Base-by-base conservation (phyloP, 1,140 invertebrate species). In the Amphibalanus amphitrite region DNA sequence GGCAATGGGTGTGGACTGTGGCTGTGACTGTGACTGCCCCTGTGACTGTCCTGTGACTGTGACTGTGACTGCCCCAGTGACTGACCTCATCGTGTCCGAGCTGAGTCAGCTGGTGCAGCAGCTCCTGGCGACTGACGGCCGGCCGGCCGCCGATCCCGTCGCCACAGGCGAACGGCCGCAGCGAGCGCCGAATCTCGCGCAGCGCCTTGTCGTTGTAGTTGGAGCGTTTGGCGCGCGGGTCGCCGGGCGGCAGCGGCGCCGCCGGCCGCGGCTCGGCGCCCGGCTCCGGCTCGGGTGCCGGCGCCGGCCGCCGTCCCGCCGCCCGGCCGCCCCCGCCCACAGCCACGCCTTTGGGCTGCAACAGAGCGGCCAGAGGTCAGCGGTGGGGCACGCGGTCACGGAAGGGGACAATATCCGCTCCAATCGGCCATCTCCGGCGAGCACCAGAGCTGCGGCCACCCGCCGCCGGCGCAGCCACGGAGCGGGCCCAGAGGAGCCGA, bases 161-260 rank as follows among this genome's bases (percentile, higher is more conserved):
- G 69, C 90, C 90, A 26, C 28, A 28, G 10, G 65, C 65, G 79
- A 91, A 93, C 67, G 90, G 90, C 76, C 89, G 83, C 74, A 94
- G 80, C 69, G 90, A 91, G 78, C 91, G 91, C 71, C 90, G 85
- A 77, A 94, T 94, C 81, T 91, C 88, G 80, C 89, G 89, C 80
- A 94, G 84, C 76, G 90, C 90, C 82, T 92, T 91, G 79, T 91
- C 89, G 81, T 90, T 88, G 81, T 92, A 93, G 83, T 88, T 88
- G 82, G 88, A 87, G 47, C 74, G 70, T 69, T 73, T 74, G 69
- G 70, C 28, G 65, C 70, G 68, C 59, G 70, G 69, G 68, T 70
- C 73, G 67, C 71, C 26, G 3, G 69, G 69, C 69, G 38, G 38
- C 28, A 28, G 38, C 38, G 69, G 69, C 69, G 38, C n/a, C 29